Evolutionary conservation across 2,113 vertebrate genomes (phyloP).

Genomic region (Vimba vimba): DNA sequence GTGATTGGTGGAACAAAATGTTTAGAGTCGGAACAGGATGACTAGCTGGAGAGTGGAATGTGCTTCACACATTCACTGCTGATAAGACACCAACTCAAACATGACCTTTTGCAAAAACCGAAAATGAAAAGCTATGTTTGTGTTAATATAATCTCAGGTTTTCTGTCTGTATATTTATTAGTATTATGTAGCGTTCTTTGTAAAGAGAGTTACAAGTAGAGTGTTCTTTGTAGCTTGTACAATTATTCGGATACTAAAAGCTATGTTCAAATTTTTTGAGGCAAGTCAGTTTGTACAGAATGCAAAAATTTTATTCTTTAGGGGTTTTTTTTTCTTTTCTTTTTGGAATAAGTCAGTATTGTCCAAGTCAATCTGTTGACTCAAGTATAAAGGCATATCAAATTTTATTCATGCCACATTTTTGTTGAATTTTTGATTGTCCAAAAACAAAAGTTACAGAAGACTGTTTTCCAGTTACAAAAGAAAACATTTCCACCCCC

Average conservation of each 20-base stretch:
- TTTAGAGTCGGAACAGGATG: neutral
- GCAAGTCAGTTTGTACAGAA: neutral
- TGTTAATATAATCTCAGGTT: neutral
- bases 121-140: no score
- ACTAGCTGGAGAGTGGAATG: neutral
- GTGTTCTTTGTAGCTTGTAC: neutral
- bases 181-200: neutral
- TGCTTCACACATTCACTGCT: neutral
- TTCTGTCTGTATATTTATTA: neutral
- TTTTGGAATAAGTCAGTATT: no score
- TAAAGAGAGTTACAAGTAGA: neutral
- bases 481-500: neutral
- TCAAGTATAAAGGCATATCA: neutral
- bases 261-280: neutral
- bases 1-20: no score
- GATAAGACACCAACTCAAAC: neutral
- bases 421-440: neutral
- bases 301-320: neutral
- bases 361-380: neutral
- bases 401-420: neutral
- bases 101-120: neutral
- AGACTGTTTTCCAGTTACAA: neutral
- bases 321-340: no score
- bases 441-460: no score
- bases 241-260: neutral